phyloP scores from a whole-genome alignment of 2,113 vertebrate genomes.

The Falco punctatus region DNA sequence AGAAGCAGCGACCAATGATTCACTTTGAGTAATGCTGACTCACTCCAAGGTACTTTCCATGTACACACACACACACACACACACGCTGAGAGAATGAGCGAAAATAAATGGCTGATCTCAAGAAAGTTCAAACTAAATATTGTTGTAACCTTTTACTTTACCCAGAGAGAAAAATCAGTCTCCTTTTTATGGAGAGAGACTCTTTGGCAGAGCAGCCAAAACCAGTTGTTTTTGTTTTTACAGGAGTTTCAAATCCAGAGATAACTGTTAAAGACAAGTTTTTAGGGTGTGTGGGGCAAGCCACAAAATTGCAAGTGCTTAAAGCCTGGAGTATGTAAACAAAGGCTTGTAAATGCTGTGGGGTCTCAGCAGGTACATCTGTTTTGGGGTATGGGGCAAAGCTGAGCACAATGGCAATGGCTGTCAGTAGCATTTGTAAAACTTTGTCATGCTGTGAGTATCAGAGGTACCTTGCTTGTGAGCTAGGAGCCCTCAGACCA shows the following conservation, averaged over 20 bases:
- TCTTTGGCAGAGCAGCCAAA: constrained; percentile 57
- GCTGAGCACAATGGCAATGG: background rate
- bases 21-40: constrained; percentile 75
- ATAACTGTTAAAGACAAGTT: constrained; percentile 65
- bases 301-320: constrained; percentile 65
- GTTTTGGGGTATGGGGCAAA: background rate
- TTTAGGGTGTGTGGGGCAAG: constrained; percentile 60
- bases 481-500: background rate
- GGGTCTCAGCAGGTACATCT: background rate
- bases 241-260: constrained; percentile 73
- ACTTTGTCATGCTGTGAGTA: background rate
- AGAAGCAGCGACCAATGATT: constrained; percentile 72
- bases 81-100: constrained; percentile 59
- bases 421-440: background rate
- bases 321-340: constrained; percentile 51
- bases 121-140: constrained; percentile 79
- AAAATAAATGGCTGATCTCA: constrained; percentile 72
- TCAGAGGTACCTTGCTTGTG: background rate
- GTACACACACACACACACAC: constrained; percentile 38
- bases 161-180: constrained; percentile 67
- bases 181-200: constrained; percentile 69
- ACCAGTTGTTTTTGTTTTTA: constrained; percentile 75
- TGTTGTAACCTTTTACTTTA: constrained; percentile 78
- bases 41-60: constrained; percentile 78
- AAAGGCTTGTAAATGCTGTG: background rate